Percentiles rank a stretch among this genome's conserved stretches.
These are phyloP conservation scores for Incurvaria masculella DNA, from an alignment of 2,888 invertebrate genomes.

Conservation along the genomic window DNA sequence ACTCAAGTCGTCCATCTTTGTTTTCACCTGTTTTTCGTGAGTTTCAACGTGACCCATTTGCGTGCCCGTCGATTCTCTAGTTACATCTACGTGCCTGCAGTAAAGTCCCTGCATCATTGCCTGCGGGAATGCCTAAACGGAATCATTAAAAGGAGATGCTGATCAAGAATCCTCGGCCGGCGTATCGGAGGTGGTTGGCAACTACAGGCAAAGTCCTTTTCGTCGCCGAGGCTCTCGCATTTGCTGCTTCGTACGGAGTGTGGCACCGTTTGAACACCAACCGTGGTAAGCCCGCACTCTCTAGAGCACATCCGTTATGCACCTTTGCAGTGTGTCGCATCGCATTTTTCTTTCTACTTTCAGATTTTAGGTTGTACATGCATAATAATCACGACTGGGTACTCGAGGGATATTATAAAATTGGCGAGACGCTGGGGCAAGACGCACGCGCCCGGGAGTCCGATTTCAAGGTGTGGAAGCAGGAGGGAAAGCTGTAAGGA, in stretches of 20 bases:
- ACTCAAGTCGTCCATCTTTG: too few relatives aligned
- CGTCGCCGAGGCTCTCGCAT: slow-evolving; percentile 55
- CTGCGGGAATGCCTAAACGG: too few relatives aligned
- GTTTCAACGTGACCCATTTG: too few relatives aligned
- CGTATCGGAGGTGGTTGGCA: slow-evolving; percentile 70
- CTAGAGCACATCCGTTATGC: slow-evolving; percentile 9
- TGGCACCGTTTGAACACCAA: slow-evolving; percentile 69
- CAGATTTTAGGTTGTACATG: slow-evolving; percentile 70
- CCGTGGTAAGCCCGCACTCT: slow-evolving; percentile 54
- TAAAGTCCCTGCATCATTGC: too few relatives aligned
- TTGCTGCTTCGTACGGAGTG: slow-evolving; percentile 59
- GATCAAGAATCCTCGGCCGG: slow-evolving; percentile 51
- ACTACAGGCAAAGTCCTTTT: slow-evolving; percentile 55
- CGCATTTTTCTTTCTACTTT: slow-evolving; percentile 21
- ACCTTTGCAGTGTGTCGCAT: slow-evolving; percentile 3
- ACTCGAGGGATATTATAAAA: slow-evolving; percentile 65
- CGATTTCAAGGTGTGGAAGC: slow-evolving; percentile 57
- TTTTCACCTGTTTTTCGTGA: too few relatives aligned
- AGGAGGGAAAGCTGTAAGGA: slow-evolving; percentile 47
- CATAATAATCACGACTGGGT: slow-evolving; percentile 62
- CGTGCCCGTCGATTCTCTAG: too few relatives aligned
- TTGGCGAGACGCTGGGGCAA: slow-evolving; percentile 61
- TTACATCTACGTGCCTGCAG: too few relatives aligned
- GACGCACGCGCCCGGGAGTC: slow-evolving; percentile 48
- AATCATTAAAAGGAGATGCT: too few relatives aligned